Percentiles rank a stretch among this genome's conserved stretches.
phyloP scores from a whole-genome alignment of 2,797 vertebrate species.

The Tauraco hartlaubi region DNA sequence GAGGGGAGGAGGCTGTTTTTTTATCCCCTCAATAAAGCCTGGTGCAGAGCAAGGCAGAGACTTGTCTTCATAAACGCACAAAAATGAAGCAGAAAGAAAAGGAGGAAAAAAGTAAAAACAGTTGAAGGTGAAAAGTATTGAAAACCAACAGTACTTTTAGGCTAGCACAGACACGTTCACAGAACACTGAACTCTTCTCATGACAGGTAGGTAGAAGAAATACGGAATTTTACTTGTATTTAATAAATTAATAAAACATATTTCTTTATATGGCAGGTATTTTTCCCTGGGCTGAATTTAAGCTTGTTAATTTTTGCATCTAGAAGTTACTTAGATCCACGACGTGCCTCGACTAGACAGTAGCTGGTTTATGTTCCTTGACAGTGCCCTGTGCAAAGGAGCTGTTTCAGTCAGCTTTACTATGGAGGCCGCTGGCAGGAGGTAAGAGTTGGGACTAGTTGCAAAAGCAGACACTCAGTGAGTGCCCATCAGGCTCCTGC shows the following conservation, averaged over 20 bases:
- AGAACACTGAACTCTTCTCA: neutral
- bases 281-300: neutral
- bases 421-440: neutral
- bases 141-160: neutral
- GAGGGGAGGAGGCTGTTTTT: rapidly evolving
- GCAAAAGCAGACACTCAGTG: neutral
- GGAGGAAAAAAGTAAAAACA: neutral
- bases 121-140: neutral
- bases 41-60: neutral
- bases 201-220: neutral
- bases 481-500: neutral
- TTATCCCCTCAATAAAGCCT: neutral
- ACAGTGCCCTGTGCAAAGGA: neutral
- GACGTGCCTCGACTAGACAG: neutral
- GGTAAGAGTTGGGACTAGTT: rapidly evolving
- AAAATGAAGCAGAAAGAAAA: neutral
- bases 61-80: neutral
- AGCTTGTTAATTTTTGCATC: conserved; percentile 1
- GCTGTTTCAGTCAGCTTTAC: neutral
- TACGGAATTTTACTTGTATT: neutral
- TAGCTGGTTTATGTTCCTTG: neutral
- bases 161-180: neutral
- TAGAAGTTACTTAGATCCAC: neutral
- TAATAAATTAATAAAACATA: neutral
- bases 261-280: neutral